A percentile compares a stretch with the other conserved stretches of the same genome.
These are phyloP conservation scores for Auanema sp. DNA, from an alignment of 2,888 invertebrate species.

Conservation along the genomic window DNA sequence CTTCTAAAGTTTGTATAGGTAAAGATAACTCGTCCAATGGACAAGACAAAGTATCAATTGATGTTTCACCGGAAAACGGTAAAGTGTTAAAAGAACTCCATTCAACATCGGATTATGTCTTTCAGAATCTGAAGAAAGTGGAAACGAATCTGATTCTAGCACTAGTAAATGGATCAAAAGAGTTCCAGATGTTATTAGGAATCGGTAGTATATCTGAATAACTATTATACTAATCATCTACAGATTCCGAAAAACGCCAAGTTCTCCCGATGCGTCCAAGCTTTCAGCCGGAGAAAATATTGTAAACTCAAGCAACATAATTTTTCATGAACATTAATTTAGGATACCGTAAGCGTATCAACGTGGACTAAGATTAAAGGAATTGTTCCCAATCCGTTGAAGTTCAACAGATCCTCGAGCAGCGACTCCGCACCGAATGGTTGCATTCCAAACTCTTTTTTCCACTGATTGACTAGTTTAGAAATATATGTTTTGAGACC, in stretches of 20 bases:
- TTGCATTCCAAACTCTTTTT: slow-evolving; percentile 1
- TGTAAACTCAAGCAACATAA: too few relatives aligned
- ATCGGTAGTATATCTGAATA: slow-evolving; percentile 12
- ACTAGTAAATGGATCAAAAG: slow-evolving; percentile 23
- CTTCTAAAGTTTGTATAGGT: too few relatives aligned
- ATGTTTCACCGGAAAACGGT: background rate
- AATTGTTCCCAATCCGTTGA: slow-evolving; percentile 19
- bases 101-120: background rate
- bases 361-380: slow-evolving; percentile 13
- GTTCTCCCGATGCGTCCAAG: too few relatives aligned
- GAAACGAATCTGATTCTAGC: slow-evolving; percentile 23
- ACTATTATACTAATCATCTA: too few relatives aligned
- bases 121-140: slow-evolving; percentile 10
- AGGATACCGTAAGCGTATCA: background rate
- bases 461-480: slow-evolving; percentile 15
- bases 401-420: slow-evolving; percentile 19
- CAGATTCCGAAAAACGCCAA: too few relatives aligned
- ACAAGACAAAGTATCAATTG: slow-evolving; percentile 26
- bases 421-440: slow-evolving; percentile 12
- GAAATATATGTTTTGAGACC: slow-evolving; percentile 42
- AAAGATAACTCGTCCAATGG: slow-evolving; percentile 23
- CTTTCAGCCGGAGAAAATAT: too few relatives aligned
- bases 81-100: too few relatives aligned
- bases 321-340: too few relatives aligned
- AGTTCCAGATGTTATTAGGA: slow-evolving; percentile 19